phyloP scores from a whole-genome alignment of 2,888 invertebrate species.

The Noctua comes region DNA sequence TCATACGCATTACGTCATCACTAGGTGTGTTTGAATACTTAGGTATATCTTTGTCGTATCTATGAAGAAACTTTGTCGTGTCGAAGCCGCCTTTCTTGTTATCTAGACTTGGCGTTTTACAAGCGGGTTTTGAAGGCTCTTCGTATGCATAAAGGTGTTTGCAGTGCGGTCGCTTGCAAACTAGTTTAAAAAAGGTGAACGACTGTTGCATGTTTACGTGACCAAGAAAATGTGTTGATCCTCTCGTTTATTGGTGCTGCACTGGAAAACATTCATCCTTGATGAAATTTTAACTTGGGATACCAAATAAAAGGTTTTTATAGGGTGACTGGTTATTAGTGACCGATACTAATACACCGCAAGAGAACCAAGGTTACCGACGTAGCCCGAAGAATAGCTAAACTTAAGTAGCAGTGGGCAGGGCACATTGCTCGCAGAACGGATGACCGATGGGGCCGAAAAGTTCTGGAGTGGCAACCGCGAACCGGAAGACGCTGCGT shows the following conservation, averaged over 20 bases:
- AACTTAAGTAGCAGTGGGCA: no score
- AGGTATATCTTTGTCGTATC: slow-evolving; percentile 5
- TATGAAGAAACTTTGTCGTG: slow-evolving; percentile 16
- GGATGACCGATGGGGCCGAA: no score
- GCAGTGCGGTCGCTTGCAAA: not conserved
- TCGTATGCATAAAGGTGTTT: slow-evolving; percentile 6
- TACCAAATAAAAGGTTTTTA: not conserved
- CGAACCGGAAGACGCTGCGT: no score
- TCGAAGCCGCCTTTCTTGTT: slow-evolving; percentile 1
- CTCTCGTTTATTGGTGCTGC: not conserved
- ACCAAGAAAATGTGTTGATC: not conserved
- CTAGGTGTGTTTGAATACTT: slow-evolving; percentile 24
- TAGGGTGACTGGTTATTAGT: no score
- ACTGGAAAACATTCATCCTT: not conserved
- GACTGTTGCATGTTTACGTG: not conserved
- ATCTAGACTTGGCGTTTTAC: not conserved
- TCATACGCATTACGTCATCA: slow-evolving; percentile 33
- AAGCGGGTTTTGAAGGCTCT: slow-evolving; percentile 13
- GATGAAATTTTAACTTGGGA: not conserved
- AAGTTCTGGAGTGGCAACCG: no score
- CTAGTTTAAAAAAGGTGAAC: not conserved
- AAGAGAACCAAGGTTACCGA: no score
- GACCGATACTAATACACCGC: no score
- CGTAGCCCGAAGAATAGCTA: no score
- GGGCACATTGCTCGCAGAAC: no score